These are phyloP conservation scores for Orthonevra nobilis DNA, from an alignment of 2,888 invertebrate genomes.

Conservation along the genomic window DNA sequence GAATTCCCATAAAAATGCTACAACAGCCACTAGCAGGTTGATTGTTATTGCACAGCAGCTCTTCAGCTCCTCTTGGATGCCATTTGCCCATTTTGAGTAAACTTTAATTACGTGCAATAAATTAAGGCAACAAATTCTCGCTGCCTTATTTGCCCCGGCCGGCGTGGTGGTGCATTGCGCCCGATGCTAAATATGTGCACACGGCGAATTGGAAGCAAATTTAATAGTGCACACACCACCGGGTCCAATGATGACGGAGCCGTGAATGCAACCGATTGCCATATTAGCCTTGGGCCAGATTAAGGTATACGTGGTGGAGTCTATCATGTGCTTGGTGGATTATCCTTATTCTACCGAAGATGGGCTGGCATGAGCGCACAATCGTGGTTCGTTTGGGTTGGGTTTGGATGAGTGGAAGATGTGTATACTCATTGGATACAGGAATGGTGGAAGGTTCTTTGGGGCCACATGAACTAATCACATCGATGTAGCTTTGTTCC, in stretches of 20 bases:
- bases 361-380: slow-evolving; percentile 53
- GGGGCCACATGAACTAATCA: slow-evolving; percentile 49
- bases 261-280: slow-evolving; percentile 68
- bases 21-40: slow-evolving; percentile 61
- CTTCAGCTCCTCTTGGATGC: slow-evolving; percentile 30
- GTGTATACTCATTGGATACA: slow-evolving; percentile 13
- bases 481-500: slow-evolving; percentile 29
- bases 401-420: too few relatives aligned
- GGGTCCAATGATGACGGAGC: slow-evolving; percentile 54
- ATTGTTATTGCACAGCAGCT: slow-evolving; percentile 58
- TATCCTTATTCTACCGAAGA: slow-evolving; percentile 66
- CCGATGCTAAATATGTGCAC: slow-evolving; percentile 69
- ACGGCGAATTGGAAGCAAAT: slow-evolving; percentile 70
- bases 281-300: slow-evolving; percentile 59
- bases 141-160: slow-evolving; percentile 72
- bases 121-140: slow-evolving; percentile 73
- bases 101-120: slow-evolving; percentile 73
- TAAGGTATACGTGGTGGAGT: slow-evolving; percentile 39
- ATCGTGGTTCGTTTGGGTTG: slow-evolving; percentile 23
- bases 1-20: slow-evolving; percentile 66
- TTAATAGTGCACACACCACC: slow-evolving; percentile 68
- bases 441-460: slow-evolving; percentile 11
- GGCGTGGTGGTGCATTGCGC: slow-evolving; percentile 60
- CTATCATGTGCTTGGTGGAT: slow-evolving; percentile 47
- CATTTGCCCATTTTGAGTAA: slow-evolving; percentile 71